phyloP scores from a whole-genome alignment of 1,140 invertebrate species.

The Temnothorax longispinosus region DNA sequence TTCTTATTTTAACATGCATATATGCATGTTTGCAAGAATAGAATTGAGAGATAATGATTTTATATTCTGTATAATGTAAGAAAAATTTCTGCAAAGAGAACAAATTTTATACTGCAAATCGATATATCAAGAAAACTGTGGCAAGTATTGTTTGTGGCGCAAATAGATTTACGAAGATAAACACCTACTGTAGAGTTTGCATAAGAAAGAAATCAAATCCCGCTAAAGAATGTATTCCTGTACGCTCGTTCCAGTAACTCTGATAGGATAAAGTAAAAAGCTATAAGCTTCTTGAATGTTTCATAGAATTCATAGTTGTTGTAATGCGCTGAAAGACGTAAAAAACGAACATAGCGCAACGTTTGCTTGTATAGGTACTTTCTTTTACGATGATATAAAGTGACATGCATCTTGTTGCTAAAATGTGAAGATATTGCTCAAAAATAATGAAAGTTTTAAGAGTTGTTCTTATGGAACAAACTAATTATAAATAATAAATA shows the following conservation, averaged over 20 bases:
- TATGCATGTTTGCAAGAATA: not conserved
- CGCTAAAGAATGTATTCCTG: slow-evolving; percentile 37
- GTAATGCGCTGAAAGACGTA: slow-evolving; percentile 22
- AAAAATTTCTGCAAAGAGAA: not conserved
- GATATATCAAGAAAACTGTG: not conserved
- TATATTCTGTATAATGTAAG: not conserved
- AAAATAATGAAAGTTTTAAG: not conserved
- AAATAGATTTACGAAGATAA: slow-evolving; percentile 18
- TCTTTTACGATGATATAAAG: not conserved
- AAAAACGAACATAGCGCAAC: not conserved
- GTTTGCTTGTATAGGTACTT: not conserved
- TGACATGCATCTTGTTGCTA: not conserved
- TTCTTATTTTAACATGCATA: too few species aligned
- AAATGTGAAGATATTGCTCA: not conserved
- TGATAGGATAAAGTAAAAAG: slow-evolving; percentile 21
- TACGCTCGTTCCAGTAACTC: slow-evolving; percentile 10
- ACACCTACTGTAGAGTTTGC: not conserved
- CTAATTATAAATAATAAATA: not conserved
- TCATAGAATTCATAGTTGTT: slow-evolving; percentile 52
- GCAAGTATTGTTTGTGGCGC: slow-evolving; percentile 1
- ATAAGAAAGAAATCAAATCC: slow-evolving; percentile 28
- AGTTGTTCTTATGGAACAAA: not conserved
- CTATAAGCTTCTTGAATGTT: slow-evolving; percentile 49
- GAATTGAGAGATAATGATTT: not conserved
- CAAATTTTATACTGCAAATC: slow-evolving; percentile 5